Base-by-base conservation (phyloP, 1,140 invertebrate species). In the Nixonia krombeini region DNA sequence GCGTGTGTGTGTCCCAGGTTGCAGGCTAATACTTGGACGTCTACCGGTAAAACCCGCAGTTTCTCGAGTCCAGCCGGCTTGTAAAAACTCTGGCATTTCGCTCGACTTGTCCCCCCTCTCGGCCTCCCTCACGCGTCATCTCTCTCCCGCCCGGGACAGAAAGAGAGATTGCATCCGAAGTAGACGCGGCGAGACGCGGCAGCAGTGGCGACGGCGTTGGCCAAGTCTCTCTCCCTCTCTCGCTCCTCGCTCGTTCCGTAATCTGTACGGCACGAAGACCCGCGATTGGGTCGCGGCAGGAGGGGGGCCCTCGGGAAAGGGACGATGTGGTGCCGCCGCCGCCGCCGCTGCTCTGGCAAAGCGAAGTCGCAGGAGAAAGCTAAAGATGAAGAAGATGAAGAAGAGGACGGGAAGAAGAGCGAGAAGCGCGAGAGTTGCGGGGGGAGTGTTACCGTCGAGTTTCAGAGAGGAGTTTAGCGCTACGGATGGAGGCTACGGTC, bases 381-480 rank as follows among this genome's bases (percentile, higher is more conserved):
- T 33, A 29, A 31, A 31, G 53, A 33, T 16, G 46, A 21, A 61
- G 56, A 41, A 51, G 15, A 31, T 28, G 45, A 47, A 64, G 55
- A 55, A 38, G 49, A 33, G 16, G 46, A 23, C 23, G n/a, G n/a
- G 41, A 29, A 12, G 38, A 52, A 64, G 52, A 52, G 67, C 47
- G 64, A 63, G 46, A 47, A n/a, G n/a, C n/a, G n/a, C n/a, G n/a
- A n/a, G n/a, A n/a, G n/a, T n/a, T n/a, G n/a, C n/a, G n/a, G 49
- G 55, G 45, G 49, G 72, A 63, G 73, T 72, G 74, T 81, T 79
- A 79, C 75, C 76, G 78, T 81, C 75, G 78, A 77, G 76, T 82
- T 81, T 80, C 71, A 80, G 74, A 75, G 78, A 75, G 77, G 70
- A 80, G 69, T 79, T 77, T 78, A 78, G 73, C 78, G 74, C 66